Conservation (phyloP, 2,888 invertebrate species). For the Conchocele bisecta region DNA sequence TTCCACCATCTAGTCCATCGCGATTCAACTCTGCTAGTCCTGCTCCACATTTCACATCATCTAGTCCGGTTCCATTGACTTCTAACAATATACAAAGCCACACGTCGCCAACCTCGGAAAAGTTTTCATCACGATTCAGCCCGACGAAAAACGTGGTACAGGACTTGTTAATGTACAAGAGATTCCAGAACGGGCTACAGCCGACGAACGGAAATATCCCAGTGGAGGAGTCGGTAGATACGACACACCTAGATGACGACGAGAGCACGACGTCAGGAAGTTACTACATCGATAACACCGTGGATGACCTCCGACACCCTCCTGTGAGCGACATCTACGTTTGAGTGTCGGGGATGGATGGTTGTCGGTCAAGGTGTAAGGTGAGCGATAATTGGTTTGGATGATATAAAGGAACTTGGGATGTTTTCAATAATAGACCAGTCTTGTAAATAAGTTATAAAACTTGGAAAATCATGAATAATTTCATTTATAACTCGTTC, state of each 20-base stretch:
- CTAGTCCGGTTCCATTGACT: slow-evolving; percentile 30
- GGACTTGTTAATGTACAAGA: slow-evolving; percentile 58
- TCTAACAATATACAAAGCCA: slow-evolving; percentile 4
- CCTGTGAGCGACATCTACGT: slow-evolving; percentile 54
- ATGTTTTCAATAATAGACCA: no score
- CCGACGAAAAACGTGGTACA: slow-evolving; percentile 55
- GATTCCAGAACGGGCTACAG: slow-evolving; percentile 53
- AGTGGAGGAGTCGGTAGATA: slow-evolving; percentile 54
- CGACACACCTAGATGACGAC: slow-evolving; percentile 53
- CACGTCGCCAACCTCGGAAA: background rate
- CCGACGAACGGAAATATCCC: slow-evolving; percentile 31
- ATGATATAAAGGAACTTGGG: no score
- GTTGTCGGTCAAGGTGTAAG: no score
- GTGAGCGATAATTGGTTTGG: no score
- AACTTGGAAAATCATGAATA: no score
- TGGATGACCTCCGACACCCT: slow-evolving; percentile 25
- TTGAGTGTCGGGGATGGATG: no score
- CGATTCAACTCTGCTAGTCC: slow-evolving; percentile 13
- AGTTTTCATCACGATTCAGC: slow-evolving; percentile 29
- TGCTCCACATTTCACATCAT: background rate
- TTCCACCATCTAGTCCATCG: slow-evolving; percentile 8
- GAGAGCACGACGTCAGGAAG: slow-evolving; percentile 55
- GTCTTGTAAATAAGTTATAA: no score
- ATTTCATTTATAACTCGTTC: no score
- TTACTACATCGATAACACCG: slow-evolving; percentile 52